Conservation (phyloP, 1,140 invertebrate genomes). For the Drosophila ogumai region DNA sequence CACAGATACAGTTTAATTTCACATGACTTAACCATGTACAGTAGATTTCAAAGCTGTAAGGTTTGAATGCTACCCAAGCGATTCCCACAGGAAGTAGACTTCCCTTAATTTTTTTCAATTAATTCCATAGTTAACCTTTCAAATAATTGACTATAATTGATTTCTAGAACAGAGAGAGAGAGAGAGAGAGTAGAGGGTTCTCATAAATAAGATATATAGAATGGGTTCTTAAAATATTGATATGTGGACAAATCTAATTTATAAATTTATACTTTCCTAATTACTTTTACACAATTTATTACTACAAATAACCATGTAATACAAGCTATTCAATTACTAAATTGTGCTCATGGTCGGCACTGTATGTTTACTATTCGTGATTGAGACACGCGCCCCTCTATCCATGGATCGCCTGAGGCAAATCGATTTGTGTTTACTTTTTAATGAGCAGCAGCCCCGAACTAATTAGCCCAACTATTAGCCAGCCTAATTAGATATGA, state of each 20-base stretch:
- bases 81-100: conserved; percentile 33
- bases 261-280: not conserved
- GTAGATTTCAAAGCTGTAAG: conserved; percentile 12
- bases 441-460: conserved; percentile 50
- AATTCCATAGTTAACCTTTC: conserved; percentile 25
- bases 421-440: conserved; percentile 68
- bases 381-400: conserved; percentile 56
- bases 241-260: too few relatives aligned
- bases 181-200: too few relatives aligned
- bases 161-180: not conserved
- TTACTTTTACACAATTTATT: not conserved
- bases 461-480: conserved; percentile 72
- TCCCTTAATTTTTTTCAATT: conserved; percentile 16
- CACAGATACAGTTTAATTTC: conserved; percentile 1
- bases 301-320: not conserved
- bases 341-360: conserved; percentile 3
- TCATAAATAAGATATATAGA: not conserved
- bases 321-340: not conserved
- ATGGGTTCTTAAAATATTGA: not conserved
- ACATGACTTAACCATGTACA: not conserved
- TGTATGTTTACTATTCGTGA: conserved; percentile 36
- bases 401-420: conserved; percentile 8
- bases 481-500: conserved; percentile 64
- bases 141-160: conserved; percentile 18
- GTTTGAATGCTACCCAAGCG: conserved; percentile 3